These are phyloP conservation scores for Ciconia boyciana DNA, from an alignment of 2,113 vertebrate genomes.

Conservation along the genomic window DNA sequence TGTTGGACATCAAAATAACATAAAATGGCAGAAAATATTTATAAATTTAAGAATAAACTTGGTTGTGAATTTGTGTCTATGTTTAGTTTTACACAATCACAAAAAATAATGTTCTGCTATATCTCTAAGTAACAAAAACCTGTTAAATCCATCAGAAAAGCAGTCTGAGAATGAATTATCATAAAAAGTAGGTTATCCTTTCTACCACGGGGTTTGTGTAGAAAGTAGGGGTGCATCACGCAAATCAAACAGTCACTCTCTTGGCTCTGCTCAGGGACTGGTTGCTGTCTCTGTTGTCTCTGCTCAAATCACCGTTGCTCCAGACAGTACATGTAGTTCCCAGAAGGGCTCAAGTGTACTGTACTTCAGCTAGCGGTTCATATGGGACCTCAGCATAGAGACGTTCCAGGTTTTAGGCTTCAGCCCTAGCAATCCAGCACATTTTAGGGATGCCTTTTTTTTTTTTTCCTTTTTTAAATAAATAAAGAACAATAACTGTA, in stretches of 20 bases:
- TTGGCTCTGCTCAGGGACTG: background rate
- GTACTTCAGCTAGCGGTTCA: background rate
- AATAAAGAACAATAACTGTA: background rate
- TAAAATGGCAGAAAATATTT: background rate
- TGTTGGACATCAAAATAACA: background rate
- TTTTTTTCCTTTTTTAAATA: background rate
- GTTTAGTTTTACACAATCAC: background rate
- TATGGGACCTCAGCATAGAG: background rate
- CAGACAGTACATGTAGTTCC: background rate
- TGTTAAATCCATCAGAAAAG: background rate
- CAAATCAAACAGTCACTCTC: background rate
- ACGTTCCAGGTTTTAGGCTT: background rate
- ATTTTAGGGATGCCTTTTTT: background rate
- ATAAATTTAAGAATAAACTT: background rate
- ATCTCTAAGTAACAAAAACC: background rate
- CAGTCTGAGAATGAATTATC: background rate
- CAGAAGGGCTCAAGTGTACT: background rate
- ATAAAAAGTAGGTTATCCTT: background rate
- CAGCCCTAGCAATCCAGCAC: background rate
- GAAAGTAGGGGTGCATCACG: background rate
- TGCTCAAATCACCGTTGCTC: background rate
- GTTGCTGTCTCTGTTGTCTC: background rate
- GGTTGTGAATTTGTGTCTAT: background rate
- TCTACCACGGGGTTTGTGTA: accelerated
- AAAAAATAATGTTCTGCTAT: background rate